A percentile compares a stretch with the other conserved stretches of the same genome.
These are phyloP conservation scores for Halichoeres trimaculatus DNA, from an alignment of 2,113 vertebrate species.

Conservation along the genomic window DNA sequence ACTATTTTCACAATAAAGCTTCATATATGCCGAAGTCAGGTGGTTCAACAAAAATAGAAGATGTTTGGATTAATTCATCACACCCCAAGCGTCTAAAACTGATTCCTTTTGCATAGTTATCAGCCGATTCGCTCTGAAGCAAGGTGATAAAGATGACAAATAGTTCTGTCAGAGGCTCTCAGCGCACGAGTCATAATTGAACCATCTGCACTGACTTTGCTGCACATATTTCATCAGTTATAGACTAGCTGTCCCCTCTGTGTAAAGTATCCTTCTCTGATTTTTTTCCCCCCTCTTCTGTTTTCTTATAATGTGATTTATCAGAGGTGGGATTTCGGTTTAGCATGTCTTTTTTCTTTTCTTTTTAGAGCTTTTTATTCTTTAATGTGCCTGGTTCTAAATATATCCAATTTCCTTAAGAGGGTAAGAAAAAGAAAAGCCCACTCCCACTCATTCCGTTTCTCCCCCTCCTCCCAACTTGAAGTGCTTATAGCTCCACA, in stretches of 20 bases:
- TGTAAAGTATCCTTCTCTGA: conserved; percentile 29
- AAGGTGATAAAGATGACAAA: conserved; percentile 47
- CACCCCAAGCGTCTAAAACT: conserved; percentile 22
- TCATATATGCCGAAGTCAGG: background rate
- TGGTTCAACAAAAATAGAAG: background rate
- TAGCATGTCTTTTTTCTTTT: conserved; percentile 22
- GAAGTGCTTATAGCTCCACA: conserved; percentile 71
- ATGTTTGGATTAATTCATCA: background rate
- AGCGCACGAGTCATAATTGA: conserved; percentile 49
- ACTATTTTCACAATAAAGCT: background rate
- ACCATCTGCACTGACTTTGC: conserved; percentile 51
- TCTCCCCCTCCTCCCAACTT: conserved; percentile 46
- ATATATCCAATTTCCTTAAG: conserved; percentile 79
- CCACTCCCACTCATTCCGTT: conserved; percentile 2
- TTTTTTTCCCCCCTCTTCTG: conserved; percentile 33
- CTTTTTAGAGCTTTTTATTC: conserved; percentile 53
- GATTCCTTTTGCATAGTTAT: conserved; percentile 18
- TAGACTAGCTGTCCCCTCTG: conserved; percentile 48
- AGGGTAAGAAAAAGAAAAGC: conserved; percentile 34
- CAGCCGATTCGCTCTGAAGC: conserved; percentile 13
- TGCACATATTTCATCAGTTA: conserved; percentile 66
- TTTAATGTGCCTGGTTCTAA: conserved; percentile 78
- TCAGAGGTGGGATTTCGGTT: conserved; percentile 58
- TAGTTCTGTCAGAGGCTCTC: conserved; percentile 21
- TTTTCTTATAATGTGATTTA: conserved; percentile 75